Conservation (phyloP, 1,140 invertebrate genomes). For the Drosophila eugracilis region DNA sequence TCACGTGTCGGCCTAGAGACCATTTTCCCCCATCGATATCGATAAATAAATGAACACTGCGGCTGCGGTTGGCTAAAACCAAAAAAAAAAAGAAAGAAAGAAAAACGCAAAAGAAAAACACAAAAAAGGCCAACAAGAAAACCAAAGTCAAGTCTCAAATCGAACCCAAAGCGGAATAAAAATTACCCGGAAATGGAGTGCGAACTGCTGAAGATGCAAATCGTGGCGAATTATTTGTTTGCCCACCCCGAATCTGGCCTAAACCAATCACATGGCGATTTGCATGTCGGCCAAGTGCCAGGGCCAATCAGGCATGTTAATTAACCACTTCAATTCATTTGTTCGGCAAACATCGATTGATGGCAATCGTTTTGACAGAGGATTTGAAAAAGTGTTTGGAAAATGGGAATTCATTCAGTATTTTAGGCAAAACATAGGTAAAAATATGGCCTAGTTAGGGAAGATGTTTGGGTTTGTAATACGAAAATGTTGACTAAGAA, state of each 20-base stretch:
- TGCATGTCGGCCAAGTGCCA: conserved; percentile 11
- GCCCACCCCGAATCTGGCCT: not conserved
- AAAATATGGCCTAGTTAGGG: no score
- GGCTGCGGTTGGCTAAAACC: conserved; percentile 17
- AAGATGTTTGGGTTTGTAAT: no score
- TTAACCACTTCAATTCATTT: conserved; percentile 31
- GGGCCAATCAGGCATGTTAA: conserved; percentile 26
- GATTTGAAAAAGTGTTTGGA: not conserved
- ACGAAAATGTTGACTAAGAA: no score
- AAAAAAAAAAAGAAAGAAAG: not conserved
- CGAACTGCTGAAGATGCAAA: conserved; percentile 37
- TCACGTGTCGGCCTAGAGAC: conserved; percentile 31
- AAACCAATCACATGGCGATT: conserved; percentile 20
- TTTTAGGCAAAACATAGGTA: no score
- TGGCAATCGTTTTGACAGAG: not conserved
- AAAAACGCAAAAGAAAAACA: not conserved
- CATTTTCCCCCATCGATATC: conserved; percentile 30
- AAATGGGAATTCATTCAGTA: no score
- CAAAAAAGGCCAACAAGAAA: not conserved
- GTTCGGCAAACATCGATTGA: conserved; percentile 11
- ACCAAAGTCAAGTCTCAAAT: conserved; percentile 15
- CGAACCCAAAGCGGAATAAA: conserved; percentile 8
- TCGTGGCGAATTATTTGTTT: conserved; percentile 26
- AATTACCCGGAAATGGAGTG: conserved; percentile 34
- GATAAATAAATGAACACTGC: conserved; percentile 49